Percentiles rank a stretch among this genome's conserved stretches.
These are phyloP conservation scores for Cyclophora punctaria DNA, from an alignment of 2,888 invertebrate genomes.

Conservation along the genomic window DNA sequence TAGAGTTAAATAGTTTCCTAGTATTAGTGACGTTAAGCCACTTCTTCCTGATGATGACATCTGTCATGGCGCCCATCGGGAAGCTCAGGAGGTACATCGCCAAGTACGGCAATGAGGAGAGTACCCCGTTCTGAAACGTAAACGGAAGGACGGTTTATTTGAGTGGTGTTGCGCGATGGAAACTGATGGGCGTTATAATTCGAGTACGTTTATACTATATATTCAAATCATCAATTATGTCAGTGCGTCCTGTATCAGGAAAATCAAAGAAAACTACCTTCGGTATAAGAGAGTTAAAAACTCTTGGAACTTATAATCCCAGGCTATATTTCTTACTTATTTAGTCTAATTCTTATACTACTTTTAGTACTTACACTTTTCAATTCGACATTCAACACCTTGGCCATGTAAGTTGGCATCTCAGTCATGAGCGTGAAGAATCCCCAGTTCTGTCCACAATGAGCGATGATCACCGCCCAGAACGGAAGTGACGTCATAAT, in stretches of 20 bases:
- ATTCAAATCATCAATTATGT: no score
- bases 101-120: constrained; percentile 83
- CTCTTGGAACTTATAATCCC: neutral
- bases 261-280: no score
- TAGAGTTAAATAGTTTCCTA: constrained; percentile 80
- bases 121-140: constrained; percentile 75
- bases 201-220: no score
- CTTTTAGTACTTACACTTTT: constrained; percentile 57
- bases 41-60: constrained; percentile 72
- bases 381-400: constrained; percentile 75
- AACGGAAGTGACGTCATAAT: constrained; percentile 80
- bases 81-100: constrained; percentile 83
- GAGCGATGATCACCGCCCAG: constrained; percentile 76
- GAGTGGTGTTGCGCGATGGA: no score
- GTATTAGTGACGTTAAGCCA: constrained; percentile 58
- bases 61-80: constrained; percentile 80
- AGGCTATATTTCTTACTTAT: no score
- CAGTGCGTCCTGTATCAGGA: no score
- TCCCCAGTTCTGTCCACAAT: constrained; percentile 84
- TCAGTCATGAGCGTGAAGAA: constrained; percentile 83
- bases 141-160: no score
- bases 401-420: constrained; percentile 81
- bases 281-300: constrained; percentile 1
- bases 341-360: no score
- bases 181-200: no score